Base-by-base conservation (phyloP, 2,888 invertebrate species). In the Pachliopta kotzebuea region DNA sequence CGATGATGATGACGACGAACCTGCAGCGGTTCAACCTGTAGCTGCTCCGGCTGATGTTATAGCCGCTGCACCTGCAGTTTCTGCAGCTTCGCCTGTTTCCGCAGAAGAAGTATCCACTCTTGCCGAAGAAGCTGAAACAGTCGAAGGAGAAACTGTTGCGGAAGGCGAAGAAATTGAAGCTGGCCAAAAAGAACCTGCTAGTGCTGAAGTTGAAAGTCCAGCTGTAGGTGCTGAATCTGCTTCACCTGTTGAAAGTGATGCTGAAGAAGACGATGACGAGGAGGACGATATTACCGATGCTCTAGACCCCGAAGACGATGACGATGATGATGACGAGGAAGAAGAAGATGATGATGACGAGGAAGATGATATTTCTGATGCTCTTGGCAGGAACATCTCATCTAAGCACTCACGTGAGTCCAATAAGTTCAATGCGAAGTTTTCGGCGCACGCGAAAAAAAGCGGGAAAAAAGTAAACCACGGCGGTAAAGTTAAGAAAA, bases 351-450 rank as follows among this genome's bases (percentile, higher is more conserved):
- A 93, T 53, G 94, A 94, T 66, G 94, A 94, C 63, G 94, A 94
- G 61, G 93, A 93, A 69, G 94, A 95, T 73, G 94, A 94, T 78
- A 93, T 93, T 74, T 92, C 92, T 68, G 94, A 95, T 77, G 94
- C 93, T 75, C 93, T 95, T 85, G 88, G 86, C 81, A 90, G 91
- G 80, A 88, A 87, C 65, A 75, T 75, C 78, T 79, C 76, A 77
- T 80, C 76, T 63, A 90, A 90, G 80, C 84, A 90, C 92, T 93
- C 96, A 96, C 96, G 96, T 96, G 96, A 96, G 96, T 96, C 96
- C 80, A 96, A 95, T 94, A 94, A 94, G 83, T 83, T 89, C 84
- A 92, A 92, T 79, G 82, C 86, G 72, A 84, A 81, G 80, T 80
- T 79, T 76, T 79, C 83, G 74, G 80, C 79, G 76, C 83, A 87